phyloP scores from a whole-genome alignment of 2,797 vertebrate genomes.

The Sebastes steindachneri region DNA sequence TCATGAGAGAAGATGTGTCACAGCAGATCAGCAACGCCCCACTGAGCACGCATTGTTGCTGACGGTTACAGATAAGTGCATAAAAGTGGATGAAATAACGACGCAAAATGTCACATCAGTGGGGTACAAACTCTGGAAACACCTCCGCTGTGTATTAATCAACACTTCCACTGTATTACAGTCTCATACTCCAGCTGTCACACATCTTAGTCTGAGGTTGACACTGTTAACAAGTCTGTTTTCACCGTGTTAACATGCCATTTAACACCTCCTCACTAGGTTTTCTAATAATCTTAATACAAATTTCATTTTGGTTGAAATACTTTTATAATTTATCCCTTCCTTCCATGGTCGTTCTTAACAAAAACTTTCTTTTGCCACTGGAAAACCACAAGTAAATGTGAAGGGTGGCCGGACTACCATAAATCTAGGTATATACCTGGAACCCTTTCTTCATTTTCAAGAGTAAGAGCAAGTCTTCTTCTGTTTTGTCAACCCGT shows the following conservation, averaged over 20 bases:
- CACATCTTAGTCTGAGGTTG: background rate
- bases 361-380: background rate
- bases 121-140: background rate
- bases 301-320: background rate
- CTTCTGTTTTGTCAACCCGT: background rate
- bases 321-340: background rate
- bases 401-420: no score
- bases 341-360: background rate
- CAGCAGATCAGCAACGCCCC: constrained; percentile 45
- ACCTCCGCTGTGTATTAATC: background rate
- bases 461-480: background rate
- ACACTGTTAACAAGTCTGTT: background rate
- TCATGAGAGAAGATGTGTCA: constrained; percentile 57
- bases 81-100: background rate
- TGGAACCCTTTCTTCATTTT: no score
- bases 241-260: background rate
- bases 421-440: no score
- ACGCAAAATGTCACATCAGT: background rate
- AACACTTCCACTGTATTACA: background rate
- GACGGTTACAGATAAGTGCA: constrained; percentile 23
- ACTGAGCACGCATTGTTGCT: constrained; percentile 28
- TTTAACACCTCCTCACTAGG: background rate
- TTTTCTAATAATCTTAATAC: background rate
- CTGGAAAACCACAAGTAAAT: no score
- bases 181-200: background rate